These are phyloP conservation scores for Euzetes globulus DNA, from an alignment of 2,888 invertebrate genomes.

Conservation along the genomic window DNA sequence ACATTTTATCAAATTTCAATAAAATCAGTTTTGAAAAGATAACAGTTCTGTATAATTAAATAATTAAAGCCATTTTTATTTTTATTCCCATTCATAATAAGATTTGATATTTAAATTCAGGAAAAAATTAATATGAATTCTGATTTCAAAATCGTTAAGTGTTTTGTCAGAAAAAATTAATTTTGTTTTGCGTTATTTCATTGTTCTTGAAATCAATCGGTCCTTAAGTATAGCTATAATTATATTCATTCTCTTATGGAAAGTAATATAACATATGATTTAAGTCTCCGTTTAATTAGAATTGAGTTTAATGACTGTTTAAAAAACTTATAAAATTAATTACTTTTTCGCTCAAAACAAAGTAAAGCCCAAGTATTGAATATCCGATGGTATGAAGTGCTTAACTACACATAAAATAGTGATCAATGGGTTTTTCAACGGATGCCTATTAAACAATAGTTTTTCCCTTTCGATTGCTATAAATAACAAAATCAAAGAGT, in stretches of 20 bases:
- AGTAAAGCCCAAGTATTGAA: not conserved
- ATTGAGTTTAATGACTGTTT: slow-evolving; percentile 14
- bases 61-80: not conserved
- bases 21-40: slow-evolving; percentile 1
- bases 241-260: not conserved
- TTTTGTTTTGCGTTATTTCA: not conserved
- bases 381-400: not conserved
- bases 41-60: not conserved
- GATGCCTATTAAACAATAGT: too few relatives aligned
- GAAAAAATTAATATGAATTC: too few relatives aligned
- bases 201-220: slow-evolving; percentile 5
- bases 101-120: too few relatives aligned
- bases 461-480: too few relatives aligned
- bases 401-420: too few relatives aligned
- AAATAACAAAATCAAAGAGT: not conserved
- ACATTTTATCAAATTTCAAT: not conserved
- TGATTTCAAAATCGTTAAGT: too few relatives aligned
- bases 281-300: slow-evolving; percentile 6
- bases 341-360: not conserved
- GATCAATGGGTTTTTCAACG: too few relatives aligned
- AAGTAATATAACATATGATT: not conserved
- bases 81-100: not conserved
- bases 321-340: not conserved
- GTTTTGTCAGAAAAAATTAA: too few relatives aligned
- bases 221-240: not conserved